These are phyloP conservation scores for Ernsta delagoae DNA, from an alignment of 2,888 invertebrate species.

Conservation along the genomic window DNA sequence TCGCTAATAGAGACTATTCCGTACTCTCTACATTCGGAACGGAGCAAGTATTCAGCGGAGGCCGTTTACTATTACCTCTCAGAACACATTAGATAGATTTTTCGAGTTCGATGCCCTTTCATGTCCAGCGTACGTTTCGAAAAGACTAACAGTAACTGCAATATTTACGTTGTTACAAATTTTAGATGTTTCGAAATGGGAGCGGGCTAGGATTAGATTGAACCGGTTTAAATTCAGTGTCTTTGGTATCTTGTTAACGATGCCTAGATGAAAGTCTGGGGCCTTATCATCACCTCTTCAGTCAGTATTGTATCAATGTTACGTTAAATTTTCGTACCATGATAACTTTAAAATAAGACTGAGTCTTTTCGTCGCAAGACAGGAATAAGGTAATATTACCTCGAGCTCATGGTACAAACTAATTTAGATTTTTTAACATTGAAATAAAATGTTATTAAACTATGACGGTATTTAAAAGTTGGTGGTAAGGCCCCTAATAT, in stretches of 20 bases:
- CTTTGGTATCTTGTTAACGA: conserved; percentile 2
- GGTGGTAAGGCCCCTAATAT: too few relatives aligned
- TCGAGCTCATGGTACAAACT: too few relatives aligned
- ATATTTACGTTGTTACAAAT: conserved; percentile 26
- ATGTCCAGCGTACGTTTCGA: conserved; percentile 8
- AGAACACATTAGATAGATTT: conserved; percentile 4
- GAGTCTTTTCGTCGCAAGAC: too few relatives aligned
- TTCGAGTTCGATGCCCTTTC: conserved; percentile 34
- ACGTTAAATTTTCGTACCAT: too few relatives aligned
- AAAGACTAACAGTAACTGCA: conserved; percentile 6
- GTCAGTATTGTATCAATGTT: too few relatives aligned
- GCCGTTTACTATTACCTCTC: conserved; percentile 22
- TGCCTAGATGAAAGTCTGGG: conserved; percentile 19
- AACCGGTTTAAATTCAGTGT: conserved; percentile 22
- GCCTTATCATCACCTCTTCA: too few relatives aligned
- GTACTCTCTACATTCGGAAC: neutral
- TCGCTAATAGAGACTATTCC: too few relatives aligned
- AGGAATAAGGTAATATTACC: too few relatives aligned
- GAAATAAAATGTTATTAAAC: too few relatives aligned
- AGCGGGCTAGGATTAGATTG: conserved; percentile 16
- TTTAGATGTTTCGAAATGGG: conserved; percentile 27
- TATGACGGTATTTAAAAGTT: too few relatives aligned
- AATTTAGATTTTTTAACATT: too few relatives aligned
- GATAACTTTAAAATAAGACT: too few relatives aligned
- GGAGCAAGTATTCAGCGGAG: conserved; percentile 8